Percentiles rank a stretch among this genome's conserved stretches.
Conservation (phyloP, 2,888 invertebrate species). For the Lepidochrysops patricia region DNA sequence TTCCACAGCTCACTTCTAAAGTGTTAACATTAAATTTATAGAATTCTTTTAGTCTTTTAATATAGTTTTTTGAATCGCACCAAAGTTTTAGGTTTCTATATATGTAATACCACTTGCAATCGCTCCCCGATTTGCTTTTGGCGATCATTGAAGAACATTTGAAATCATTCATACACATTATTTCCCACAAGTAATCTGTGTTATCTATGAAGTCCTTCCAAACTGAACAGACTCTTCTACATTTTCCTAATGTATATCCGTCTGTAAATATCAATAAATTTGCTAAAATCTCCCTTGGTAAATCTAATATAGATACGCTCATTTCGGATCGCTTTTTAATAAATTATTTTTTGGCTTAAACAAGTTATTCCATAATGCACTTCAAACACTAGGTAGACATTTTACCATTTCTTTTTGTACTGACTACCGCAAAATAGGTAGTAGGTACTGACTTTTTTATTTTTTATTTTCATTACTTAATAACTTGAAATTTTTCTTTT, state of each 20-base stretch:
- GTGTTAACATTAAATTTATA: constrained; percentile 46
- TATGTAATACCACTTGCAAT: constrained; percentile 48
- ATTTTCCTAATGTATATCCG: constrained; percentile 43
- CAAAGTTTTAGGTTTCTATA: constrained; percentile 51
- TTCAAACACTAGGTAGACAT: no score
- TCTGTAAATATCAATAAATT: constrained; percentile 46
- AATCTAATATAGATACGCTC: constrained; percentile 28
- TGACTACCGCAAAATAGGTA: no score
- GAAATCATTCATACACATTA: constrained; percentile 41
- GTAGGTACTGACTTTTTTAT: no score
- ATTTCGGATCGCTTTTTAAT: not conserved
- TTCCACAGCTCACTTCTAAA: constrained; percentile 42
- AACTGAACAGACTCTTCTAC: constrained; percentile 45
- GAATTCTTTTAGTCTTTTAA: constrained; percentile 39
- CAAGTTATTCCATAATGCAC: no score
- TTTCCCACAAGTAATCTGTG: constrained; percentile 45
- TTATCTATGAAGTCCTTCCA: constrained; percentile 48
- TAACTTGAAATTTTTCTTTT: no score
- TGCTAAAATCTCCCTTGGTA: constrained; percentile 50
- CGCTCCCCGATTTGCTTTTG: constrained; percentile 42
- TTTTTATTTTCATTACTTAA: no score
- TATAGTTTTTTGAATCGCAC: constrained; percentile 34
- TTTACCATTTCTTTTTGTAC: no score
- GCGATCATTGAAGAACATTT: constrained; percentile 46
- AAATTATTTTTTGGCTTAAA: no score